Evolutionary conservation across 2,797 vertebrate species (phyloP).

Genomic region (Esox lucius): DNA sequence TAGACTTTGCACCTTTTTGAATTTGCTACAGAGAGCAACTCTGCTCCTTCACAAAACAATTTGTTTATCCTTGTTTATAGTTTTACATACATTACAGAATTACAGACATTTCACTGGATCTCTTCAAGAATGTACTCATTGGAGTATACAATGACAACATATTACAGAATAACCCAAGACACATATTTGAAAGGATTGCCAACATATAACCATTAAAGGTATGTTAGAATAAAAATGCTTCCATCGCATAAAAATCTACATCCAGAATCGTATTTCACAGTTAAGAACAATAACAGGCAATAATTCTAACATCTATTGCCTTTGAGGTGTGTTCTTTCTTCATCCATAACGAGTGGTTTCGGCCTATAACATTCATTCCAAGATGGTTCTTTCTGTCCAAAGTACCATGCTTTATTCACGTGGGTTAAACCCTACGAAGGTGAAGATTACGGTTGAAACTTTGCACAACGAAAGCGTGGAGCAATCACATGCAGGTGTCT

Average conservation of each 20-base stretch:
- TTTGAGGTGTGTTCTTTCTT: not conserved
- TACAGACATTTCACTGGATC: not conserved
- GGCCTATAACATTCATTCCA: not conserved
- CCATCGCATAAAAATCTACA: not conserved
- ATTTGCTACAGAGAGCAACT: too few relatives aligned
- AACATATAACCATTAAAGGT: not conserved
- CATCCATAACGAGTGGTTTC: not conserved
- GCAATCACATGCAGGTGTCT: not conserved
- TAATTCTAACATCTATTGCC: not conserved
- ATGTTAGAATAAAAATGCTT: not conserved
- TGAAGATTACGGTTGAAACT: too few relatives aligned
- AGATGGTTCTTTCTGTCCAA: not conserved
- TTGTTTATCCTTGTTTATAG: too few relatives aligned
- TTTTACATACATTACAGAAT: not conserved
- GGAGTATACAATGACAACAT: not conserved
- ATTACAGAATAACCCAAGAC: not conserved
- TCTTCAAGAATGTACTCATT: not conserved
- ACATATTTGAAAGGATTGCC: not conserved
- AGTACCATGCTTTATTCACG: too few relatives aligned
- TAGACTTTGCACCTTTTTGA: too few relatives aligned
- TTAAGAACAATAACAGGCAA: not conserved
- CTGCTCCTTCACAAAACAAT: too few relatives aligned
- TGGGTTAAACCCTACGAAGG: too few relatives aligned
- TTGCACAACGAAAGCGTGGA: not conserved
- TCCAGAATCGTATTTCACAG: not conserved